Conservation (phyloP, 2,113 vertebrate genomes). For the Reinhardtius hippoglossoides region DNA sequence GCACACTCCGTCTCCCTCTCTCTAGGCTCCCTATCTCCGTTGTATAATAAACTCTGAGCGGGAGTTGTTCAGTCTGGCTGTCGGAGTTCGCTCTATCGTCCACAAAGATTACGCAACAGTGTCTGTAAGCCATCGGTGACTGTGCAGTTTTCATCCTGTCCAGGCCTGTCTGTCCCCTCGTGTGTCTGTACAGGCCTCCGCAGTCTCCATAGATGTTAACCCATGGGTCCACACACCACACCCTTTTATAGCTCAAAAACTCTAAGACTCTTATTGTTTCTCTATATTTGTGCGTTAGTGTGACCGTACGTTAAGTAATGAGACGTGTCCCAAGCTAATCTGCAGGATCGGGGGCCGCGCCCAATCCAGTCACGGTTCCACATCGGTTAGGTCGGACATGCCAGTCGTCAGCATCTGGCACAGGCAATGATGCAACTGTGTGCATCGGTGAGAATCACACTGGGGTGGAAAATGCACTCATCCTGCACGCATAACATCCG, state of each 20-base stretch:
- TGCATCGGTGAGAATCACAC: neutral
- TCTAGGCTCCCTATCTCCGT: neutral
- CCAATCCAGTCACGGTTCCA: neutral
- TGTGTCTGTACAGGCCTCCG: neutral
- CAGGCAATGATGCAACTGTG: too few relatives aligned
- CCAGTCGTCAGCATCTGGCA: neutral
- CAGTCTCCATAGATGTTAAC: constrained; percentile 6
- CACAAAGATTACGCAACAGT: constrained; percentile 38
- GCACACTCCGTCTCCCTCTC: neutral
- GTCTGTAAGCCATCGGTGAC: constrained; percentile 39
- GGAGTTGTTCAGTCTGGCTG: neutral
- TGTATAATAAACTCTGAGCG: constrained; percentile 3
- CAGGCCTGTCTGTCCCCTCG: constrained; percentile 25
- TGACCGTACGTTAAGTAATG: neutral
- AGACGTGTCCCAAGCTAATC: too few relatives aligned
- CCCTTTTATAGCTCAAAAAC: constrained; percentile 12
- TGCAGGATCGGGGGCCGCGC: too few relatives aligned
- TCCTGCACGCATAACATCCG: neutral
- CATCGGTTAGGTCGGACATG: neutral
- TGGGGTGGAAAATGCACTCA: neutral
- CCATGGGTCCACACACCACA: constrained; percentile 25
- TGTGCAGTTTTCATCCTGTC: constrained; percentile 43
- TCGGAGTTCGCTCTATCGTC: neutral
- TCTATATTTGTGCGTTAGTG: neutral
- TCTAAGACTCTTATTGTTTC: neutral